Base-by-base conservation (phyloP, 2,888 invertebrate species). In the Zele albiditarsus region DNA sequence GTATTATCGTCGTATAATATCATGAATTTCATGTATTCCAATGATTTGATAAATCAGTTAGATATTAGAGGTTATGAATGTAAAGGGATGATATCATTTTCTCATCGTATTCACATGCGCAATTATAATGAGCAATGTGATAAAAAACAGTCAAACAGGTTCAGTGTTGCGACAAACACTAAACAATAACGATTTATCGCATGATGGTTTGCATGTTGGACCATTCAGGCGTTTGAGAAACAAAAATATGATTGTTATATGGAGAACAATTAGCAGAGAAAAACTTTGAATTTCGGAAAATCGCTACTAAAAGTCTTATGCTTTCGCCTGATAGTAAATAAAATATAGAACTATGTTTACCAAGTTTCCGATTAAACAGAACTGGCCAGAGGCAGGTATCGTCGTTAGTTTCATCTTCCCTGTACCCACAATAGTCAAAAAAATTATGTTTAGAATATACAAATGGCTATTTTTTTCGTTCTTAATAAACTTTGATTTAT, bases 331-430 rank as follows among this genome's bases (percentile, higher is more conserved):
- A 2, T 33, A 33, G 0, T 38, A n/a, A 38, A 27, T n/a, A 4
- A 33, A 63, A 31, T 31, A 63, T n/a, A 63, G 20, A 33, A 63
- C 20, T 10, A 6, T 63, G 27, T 31, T n/a, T 33, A 83, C 80
- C 86, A 86, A 88, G 85, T 84, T 82, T 85, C 82, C 82, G 84
- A 86, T 84, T 83, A 86, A 85, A 89, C 89, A 89, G 89, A 89
- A 89, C 86, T 88, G 88, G 89, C 89, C 89, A 88, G 88, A 87
- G 89, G 89, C 89, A 89, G 89, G 89, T 89, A 89, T 89, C 89
- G 88, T 84, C 84, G 84, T 84, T 84, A 83, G 81, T 82, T 83
- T 81, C 57, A 42, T 68, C 74, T 76, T 73, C 67, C 71, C 70
- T 74, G 2, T 20, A 20, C 4, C 20, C 20, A 20, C 20, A 53